These are phyloP conservation scores for Numida meleagris DNA, from an alignment of 2,113 vertebrate genomes.

Conservation along the genomic window DNA sequence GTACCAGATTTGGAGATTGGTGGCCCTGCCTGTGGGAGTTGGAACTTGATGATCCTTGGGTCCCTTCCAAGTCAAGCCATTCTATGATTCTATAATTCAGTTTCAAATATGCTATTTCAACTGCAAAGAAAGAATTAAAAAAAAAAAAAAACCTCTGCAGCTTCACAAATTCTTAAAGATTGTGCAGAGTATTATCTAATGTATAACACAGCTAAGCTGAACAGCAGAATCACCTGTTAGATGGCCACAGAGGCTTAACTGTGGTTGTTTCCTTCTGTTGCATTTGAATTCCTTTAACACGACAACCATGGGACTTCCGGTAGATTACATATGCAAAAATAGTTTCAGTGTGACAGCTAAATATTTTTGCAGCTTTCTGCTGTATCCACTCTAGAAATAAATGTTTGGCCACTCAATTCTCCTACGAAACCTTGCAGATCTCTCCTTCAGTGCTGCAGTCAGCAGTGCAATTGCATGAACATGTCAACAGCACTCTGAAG, in stretches of 20 bases:
- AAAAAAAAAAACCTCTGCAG: accelerated
- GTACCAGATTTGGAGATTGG: too few relatives aligned
- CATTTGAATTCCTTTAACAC: neutral
- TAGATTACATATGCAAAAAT: neutral
- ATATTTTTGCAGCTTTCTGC: neutral
- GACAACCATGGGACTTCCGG: neutral
- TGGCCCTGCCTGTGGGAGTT: too few relatives aligned
- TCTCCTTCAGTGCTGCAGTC: neutral
- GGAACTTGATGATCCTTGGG: too few relatives aligned
- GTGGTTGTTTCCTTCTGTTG: neutral
- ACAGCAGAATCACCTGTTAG: neutral
- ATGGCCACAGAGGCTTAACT: neutral
- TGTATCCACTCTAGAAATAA: neutral
- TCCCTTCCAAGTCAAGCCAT: too few relatives aligned
- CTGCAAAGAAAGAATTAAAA: neutral
- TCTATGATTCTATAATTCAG: neutral
- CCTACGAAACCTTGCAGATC: neutral
- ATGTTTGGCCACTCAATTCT: neutral
- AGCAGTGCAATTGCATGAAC: neutral
- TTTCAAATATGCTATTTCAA: neutral
- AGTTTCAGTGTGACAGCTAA: neutral
- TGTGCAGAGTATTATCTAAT: neutral
- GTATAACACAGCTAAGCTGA: neutral
- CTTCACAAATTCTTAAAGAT: neutral
- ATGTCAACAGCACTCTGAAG: neutral